Evolutionary conservation across 2,113 vertebrate species (phyloP).

Genomic region (Campylomormyrus numenius): DNA sequence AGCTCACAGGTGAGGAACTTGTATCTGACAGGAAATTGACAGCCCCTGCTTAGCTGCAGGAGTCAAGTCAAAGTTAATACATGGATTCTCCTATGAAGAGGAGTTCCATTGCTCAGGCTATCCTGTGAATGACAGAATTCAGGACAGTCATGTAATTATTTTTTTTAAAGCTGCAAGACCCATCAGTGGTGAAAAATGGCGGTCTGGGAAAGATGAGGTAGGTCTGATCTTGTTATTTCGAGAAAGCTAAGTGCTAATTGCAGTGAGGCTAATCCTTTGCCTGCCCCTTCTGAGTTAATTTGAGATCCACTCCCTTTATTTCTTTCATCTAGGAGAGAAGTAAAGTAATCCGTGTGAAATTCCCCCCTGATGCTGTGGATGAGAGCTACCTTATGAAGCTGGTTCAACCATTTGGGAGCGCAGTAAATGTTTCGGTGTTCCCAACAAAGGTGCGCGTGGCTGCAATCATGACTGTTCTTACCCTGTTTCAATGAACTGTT

Average conservation of each 20-base stretch:
- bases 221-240: neutral
- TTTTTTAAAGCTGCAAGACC: constrained; percentile 17
- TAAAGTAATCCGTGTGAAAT: constrained; percentile 57
- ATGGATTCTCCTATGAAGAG: neutral
- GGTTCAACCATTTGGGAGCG: constrained; percentile 45
- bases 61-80: neutral
- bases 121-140: neutral
- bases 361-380: constrained; percentile 41
- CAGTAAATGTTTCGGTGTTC: constrained; percentile 52
- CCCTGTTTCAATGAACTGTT: neutral
- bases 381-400: constrained; percentile 48
- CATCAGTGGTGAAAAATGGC: neutral
- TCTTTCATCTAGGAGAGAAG: constrained; percentile 6
- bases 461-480: neutral
- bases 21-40: neutral
- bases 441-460: constrained; percentile 46
- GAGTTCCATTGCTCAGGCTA: neutral
- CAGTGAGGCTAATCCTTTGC: neutral
- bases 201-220: constrained; percentile 13
- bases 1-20: neutral
- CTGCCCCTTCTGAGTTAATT: constrained; percentile 9
- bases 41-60: neutral
- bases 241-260: neutral
- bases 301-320: neutral
- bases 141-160: neutral